A percentile compares a stretch with the other conserved stretches of the same genome.
These are phyloP conservation scores for Drosophila prostipennis DNA, from an alignment of 2,888 invertebrate species.

Conservation along the genomic window DNA sequence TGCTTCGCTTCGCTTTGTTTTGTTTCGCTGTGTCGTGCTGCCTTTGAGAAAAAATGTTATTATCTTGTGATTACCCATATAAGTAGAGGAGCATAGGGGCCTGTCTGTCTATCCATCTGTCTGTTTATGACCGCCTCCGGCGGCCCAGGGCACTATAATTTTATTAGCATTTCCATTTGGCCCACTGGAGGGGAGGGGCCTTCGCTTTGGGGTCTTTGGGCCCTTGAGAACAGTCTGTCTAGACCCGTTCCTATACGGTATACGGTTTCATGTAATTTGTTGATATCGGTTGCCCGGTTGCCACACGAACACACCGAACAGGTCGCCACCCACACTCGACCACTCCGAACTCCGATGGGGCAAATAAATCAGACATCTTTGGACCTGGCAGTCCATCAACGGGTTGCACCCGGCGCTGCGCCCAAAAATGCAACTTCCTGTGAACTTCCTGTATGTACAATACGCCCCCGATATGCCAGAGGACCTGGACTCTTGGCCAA, in stretches of 20 bases:
- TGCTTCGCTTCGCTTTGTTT: constrained; percentile 1
- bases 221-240: constrained; percentile 5
- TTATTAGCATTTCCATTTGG: constrained; percentile 64
- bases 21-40: constrained; percentile 25
- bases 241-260: constrained; percentile 39
- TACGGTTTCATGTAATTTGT: constrained; percentile 45
- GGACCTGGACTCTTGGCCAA: constrained; percentile 21
- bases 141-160: constrained; percentile 60
- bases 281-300: constrained; percentile 54
- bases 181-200: neutral
- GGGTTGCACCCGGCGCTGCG: constrained; percentile 5
- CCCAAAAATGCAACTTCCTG: constrained; percentile 20
- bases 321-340: constrained; percentile 4
- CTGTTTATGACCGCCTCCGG: constrained; percentile 20
- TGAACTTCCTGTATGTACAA: neutral
- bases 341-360: constrained; percentile 2
- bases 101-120: neutral
- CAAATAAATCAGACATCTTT: constrained; percentile 26
- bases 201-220: constrained; percentile 4
- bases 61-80: constrained; percentile 43
- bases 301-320: neutral
- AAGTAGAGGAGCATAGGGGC: constrained; percentile 14
- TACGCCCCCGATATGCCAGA: neutral
- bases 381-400: constrained; percentile 39
- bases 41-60: constrained; percentile 37